These are phyloP conservation scores for Drosophila incognita DNA, from an alignment of 2,888 invertebrate species.

Conservation along the genomic window DNA sequence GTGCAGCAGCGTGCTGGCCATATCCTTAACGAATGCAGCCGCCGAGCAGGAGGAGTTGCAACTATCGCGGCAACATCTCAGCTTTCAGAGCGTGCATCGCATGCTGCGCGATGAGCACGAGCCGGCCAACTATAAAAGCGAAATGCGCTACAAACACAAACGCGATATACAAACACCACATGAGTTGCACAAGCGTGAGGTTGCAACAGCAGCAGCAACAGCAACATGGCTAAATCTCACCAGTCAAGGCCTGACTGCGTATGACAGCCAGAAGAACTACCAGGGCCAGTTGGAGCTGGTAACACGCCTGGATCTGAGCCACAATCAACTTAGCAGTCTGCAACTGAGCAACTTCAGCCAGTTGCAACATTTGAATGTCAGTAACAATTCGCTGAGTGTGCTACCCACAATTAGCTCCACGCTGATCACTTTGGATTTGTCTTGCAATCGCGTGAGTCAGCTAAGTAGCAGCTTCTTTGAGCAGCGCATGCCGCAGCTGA, in stretches of 20 bases:
- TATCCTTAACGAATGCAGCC: conserved; percentile 48
- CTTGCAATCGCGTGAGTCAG: conserved; percentile 81
- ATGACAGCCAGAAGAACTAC: conserved; percentile 56
- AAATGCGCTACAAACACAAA: conserved; percentile 71
- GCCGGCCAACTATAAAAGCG: conserved; percentile 74
- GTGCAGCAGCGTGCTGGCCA: conserved; percentile 28
- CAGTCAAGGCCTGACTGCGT: conserved; percentile 43
- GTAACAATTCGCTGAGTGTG: conserved; percentile 64
- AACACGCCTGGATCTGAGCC: conserved; percentile 69
- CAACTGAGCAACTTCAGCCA: conserved; percentile 58
- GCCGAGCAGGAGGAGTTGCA: conserved; percentile 68
- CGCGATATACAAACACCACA: conserved; percentile 42
- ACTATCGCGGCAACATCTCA: conserved; percentile 69
- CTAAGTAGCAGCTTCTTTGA: conserved; percentile 77
- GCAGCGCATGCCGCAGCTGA: conserved; percentile 80
- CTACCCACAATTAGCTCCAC: conserved; percentile 57
- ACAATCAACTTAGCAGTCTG: conserved; percentile 66
- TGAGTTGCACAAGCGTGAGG: conserved; percentile 48
- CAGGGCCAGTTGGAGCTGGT: conserved; percentile 58
- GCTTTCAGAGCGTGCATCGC: conserved; percentile 82
- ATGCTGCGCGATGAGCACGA: conserved; percentile 84
- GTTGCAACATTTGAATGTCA: conserved; percentile 60
- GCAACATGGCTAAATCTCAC: conserved; percentile 56
- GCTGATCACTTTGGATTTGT: conserved; percentile 83
- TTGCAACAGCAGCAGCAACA: neutral